These are phyloP conservation scores for Cosmorhoe ocellata DNA, from an alignment of 2,888 invertebrate genomes.

Conservation along the genomic window DNA sequence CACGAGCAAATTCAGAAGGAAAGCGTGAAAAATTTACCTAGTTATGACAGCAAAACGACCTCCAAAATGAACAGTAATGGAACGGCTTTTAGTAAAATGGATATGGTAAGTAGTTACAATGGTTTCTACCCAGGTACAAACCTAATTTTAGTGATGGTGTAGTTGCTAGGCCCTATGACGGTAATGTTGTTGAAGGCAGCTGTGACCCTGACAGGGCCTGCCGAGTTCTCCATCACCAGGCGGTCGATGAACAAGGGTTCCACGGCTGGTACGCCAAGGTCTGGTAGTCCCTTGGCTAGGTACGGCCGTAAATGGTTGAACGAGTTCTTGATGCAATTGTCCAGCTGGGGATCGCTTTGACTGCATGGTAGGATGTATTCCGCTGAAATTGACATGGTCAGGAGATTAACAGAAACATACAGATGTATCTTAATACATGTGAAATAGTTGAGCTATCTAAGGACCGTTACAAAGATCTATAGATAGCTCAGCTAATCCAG, in stretches of 20 bases:
- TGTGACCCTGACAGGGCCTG: conserved; percentile 88
- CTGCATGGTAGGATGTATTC: conserved; percentile 88
- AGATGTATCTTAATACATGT: too few species aligned
- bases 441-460: too few species aligned
- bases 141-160: conserved; percentile 86
- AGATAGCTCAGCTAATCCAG: too few species aligned
- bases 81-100: too few species aligned
- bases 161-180: conserved; percentile 89
- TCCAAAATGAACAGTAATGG: too few species aligned
- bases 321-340: conserved; percentile 85
- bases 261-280: conserved; percentile 88
- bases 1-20: too few species aligned
- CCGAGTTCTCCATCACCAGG: conserved; percentile 89
- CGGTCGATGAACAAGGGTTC: conserved; percentile 88
- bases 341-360: conserved; percentile 85
- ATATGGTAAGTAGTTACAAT: too few species aligned
- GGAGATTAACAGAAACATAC: not conserved
- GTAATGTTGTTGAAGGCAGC: conserved; percentile 89
- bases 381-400: conserved; percentile 76
- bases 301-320: conserved; percentile 89
- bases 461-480: too few species aligned
- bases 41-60: too few species aligned
- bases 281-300: conserved; percentile 86
- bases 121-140: conserved; percentile 41
- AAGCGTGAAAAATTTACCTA: too few species aligned